Evolutionary conservation across 1,140 invertebrate genomes (phyloP).

Genomic region (Ephestia elutella): DNA sequence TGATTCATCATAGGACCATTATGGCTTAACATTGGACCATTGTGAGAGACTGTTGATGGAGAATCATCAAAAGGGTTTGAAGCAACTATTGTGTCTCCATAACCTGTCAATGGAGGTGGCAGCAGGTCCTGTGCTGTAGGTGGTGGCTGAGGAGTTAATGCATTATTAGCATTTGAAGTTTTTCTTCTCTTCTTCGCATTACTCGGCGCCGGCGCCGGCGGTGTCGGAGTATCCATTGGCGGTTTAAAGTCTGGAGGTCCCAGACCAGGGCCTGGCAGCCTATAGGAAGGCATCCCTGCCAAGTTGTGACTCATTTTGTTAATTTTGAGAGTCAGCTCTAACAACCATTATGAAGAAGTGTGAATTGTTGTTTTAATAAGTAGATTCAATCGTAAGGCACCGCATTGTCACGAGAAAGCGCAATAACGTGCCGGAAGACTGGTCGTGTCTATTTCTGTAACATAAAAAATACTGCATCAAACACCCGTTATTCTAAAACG

Average conservation of each 20-base stretch:
- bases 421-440: constrained; percentile 65
- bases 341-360: constrained; percentile 52
- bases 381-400: constrained; percentile 55
- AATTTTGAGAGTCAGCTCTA: constrained; percentile 56
- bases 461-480: constrained; percentile 35
- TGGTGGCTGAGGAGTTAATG: constrained; percentile 75
- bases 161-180: constrained; percentile 77
- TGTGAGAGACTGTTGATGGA: constrained; percentile 77
- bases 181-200: constrained; percentile 82
- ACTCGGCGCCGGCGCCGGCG: constrained; percentile 75
- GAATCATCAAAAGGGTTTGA: constrained; percentile 97
- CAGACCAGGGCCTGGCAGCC: constrained; percentile 78
- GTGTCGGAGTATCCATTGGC: constrained; percentile 75
- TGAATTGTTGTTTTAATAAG: constrained; percentile 40
- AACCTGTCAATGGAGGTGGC: constrained; percentile 87
- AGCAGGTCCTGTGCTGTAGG: constrained; percentile 83
- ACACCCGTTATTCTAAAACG: not conserved
- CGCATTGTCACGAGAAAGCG: constrained; percentile 64
- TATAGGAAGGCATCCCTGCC: constrained; percentile 80
- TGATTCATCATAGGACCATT: constrained; percentile 74
- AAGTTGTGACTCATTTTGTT: constrained; percentile 79
- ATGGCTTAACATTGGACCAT: constrained; percentile 78
- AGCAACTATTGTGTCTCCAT: constrained; percentile 94
- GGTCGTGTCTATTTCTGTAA: constrained; percentile 69
- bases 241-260: constrained; percentile 79